phyloP scores from a whole-genome alignment of 1,140 invertebrate genomes.

The Maconellicoccus hirsutus region DNA sequence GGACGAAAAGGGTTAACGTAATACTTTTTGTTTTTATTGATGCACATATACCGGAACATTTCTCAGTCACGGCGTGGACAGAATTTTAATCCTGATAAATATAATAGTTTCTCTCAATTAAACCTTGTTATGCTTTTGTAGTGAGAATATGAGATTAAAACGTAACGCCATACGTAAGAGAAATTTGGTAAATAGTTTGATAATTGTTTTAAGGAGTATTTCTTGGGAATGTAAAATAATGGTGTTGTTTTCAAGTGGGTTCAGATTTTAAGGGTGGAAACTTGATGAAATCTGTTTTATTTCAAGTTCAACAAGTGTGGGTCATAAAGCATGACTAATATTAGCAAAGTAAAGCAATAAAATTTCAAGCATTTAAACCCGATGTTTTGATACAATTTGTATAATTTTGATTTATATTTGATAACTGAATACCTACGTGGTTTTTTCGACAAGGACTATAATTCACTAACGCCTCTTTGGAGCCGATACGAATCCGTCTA shows the following conservation, averaged over 20 bases:
- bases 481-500: neutral
- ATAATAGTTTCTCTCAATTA: too few relatives aligned
- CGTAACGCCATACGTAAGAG: neutral
- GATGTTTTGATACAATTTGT: too few relatives aligned
- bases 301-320: neutral
- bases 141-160: neutral
- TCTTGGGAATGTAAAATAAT: too few relatives aligned
- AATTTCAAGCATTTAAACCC: neutral
- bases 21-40: constrained; percentile 1
- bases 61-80: neutral
- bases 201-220: neutral
- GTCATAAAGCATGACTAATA: neutral
- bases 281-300: neutral
- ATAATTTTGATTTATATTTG: too few relatives aligned
- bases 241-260: too few relatives aligned
- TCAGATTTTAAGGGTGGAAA: too few relatives aligned
- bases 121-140: too few relatives aligned
- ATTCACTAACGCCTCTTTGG: too few relatives aligned
- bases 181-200: neutral
- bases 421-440: too few relatives aligned
- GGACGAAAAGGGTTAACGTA: neutral
- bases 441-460: too few relatives aligned
- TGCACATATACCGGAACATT: neutral
- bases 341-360: neutral
- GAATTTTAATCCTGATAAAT: too few relatives aligned